Conservation (phyloP, 2,797 vertebrate genomes). For the Sciurus vulgaris region DNA sequence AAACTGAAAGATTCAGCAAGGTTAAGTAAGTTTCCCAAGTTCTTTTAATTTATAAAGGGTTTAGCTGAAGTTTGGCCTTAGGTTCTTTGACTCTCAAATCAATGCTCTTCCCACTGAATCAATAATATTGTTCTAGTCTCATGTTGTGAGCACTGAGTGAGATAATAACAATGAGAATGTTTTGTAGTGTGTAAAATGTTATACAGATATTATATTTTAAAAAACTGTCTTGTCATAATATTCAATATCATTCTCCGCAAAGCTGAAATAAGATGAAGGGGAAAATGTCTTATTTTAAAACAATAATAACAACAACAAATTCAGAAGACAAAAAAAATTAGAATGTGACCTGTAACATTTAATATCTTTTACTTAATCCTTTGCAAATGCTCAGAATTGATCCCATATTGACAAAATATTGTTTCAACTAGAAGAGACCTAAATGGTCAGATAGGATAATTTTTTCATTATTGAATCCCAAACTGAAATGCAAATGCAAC, state of each 20-base stretch:
- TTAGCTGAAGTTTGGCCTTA: conserved; percentile 11
- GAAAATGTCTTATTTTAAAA: neutral
- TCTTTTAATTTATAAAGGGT: conserved; percentile 13
- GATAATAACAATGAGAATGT: conserved; percentile 18
- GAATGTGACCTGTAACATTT: conserved; percentile 1
- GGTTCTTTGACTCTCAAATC: neutral
- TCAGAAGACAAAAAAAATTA: conserved; percentile 45
- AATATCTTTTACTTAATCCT: conserved; percentile 39
- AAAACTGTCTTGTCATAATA: neutral
- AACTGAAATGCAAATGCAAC: conserved; percentile 31
- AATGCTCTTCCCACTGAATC: neutral
- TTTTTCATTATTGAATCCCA: neutral
- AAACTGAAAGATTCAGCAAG: conserved; percentile 14
- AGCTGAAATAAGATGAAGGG: neutral
- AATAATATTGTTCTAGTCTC: neutral
- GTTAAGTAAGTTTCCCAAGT: conserved; percentile 7
- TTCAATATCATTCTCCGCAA: neutral
- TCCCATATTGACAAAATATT: conserved; percentile 47
- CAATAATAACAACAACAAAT: neutral
- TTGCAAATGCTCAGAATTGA: conserved; percentile 54
- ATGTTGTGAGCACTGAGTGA: neutral
- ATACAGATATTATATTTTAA: conserved; percentile 41
- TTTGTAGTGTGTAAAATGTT: conserved; percentile 37
- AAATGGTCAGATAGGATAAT: neutral
- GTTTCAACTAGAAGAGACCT: conserved; percentile 4